Evolutionary conservation across 35 echinoderm and acorn worm genomes (phyloP), one percentile per base, ranked within the genome.

Genomic region (Apostichopus parvimensis): DNA sequence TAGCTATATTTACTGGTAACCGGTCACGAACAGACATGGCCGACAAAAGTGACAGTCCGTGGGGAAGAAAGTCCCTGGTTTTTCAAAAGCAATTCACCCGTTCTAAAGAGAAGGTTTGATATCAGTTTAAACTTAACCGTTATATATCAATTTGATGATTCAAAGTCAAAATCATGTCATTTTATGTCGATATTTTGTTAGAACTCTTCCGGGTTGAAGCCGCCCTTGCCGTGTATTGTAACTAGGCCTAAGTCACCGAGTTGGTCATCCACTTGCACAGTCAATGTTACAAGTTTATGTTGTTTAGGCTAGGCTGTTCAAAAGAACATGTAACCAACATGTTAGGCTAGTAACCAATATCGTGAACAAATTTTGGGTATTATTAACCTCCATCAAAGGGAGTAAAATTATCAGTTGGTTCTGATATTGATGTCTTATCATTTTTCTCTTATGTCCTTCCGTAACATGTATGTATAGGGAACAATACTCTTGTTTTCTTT

Each of bases 41-140:
- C 23, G 81, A 84, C 81, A 84, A 84, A 84, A 84, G 14, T 59
- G 81, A 84, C 54, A 84, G 81, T 84, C 81, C 81, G 81, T 84
- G 81, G 81, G 81, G 81, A 84, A 84, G 81, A 25, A 84, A 84
- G 23, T 84, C 81, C 54, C 17, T 58, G 55, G 81, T 84, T 24
- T 58, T 84, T 58, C 81, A 84, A 59, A 84, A 84, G 57, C 81
- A 84, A 59, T 24, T 84, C 5, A 58, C 58, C 58, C 54, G 81
- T 58, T 84, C 81, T 54, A 84, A 84, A 59, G 81, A 84, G 57
- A 84, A 84, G 81, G 81, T 84, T 84, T 84, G 81, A 58, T 58
- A 75, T 20, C 6, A 75, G 15, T 61, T 75, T 75, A 22, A 75
- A 75, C 71, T 75, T 75, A 75, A 18, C n/a, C 20, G 7, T 7